phyloP scores from a whole-genome alignment of 2,888 invertebrate genomes.

The Melipona bicolor region DNA sequence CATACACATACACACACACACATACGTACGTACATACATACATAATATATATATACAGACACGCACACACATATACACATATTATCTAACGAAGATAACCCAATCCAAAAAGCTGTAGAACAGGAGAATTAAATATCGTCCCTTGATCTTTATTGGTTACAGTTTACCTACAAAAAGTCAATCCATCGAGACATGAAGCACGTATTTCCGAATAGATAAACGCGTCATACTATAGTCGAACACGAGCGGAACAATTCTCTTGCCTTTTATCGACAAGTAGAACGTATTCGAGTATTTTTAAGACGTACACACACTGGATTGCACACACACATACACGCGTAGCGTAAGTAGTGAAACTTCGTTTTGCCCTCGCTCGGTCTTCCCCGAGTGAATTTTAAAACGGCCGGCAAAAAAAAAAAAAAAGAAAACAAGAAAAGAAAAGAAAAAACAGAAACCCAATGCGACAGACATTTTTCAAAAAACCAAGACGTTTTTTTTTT shows the following conservation, averaged over 20 bases:
- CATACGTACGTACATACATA: background rate
- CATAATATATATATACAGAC: background rate
- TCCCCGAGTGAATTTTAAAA: slow-evolving; percentile 29
- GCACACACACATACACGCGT: slow-evolving; percentile 59
- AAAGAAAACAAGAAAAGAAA: background rate
- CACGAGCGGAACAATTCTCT: slow-evolving; percentile 74
- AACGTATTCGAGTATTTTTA: slow-evolving; percentile 72
- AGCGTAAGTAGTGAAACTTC: slow-evolving; percentile 64
- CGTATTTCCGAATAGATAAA: slow-evolving; percentile 63
- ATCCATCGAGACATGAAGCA: slow-evolving; percentile 69
- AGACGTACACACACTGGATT: slow-evolving; percentile 69
- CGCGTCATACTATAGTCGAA: slow-evolving; percentile 70
- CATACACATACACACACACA: background rate
- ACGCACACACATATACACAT: slow-evolving; percentile 5
- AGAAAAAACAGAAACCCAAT: slow-evolving; percentile 1
- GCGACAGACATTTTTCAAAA: slow-evolving; percentile 13
- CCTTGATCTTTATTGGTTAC: slow-evolving; percentile 64
- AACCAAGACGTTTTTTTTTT: background rate
- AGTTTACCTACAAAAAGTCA: slow-evolving; percentile 71
- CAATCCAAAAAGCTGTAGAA: slow-evolving; percentile 44
- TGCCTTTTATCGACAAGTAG: slow-evolving; percentile 74
- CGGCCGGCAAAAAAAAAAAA: slow-evolving; percentile 11
- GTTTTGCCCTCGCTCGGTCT: slow-evolving; percentile 54
- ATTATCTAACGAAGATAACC: slow-evolving; percentile 41
- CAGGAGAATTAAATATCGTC: slow-evolving; percentile 50